Base-by-base conservation (phyloP, 1,140 invertebrate species). In the Melitaea cinxia region DNA sequence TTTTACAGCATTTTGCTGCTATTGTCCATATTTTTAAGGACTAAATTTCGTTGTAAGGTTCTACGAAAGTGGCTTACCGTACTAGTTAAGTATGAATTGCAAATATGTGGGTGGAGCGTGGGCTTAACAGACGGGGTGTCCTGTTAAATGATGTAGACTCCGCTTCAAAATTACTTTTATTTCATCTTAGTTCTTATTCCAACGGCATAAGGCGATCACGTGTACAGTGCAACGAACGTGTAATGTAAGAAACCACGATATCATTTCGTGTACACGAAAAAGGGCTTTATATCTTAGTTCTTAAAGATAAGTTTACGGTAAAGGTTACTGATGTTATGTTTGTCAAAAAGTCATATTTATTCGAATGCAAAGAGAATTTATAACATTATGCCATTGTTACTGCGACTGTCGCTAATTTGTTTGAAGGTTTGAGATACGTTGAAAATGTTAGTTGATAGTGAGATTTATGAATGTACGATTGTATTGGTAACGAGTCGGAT, bases 41-140 rank as follows among this genome's bases (percentile, higher is more conserved):
- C 9, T 17, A 30, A 7, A 50, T 0, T 65, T n/a, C 12, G 7
- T 15, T 50, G n/a, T 21, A 39, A 28, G 6, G 37, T 17, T 21
- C 30, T 54, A 12, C 33, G 7, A 42, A n/a, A 21, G 24, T 33
- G 10, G 55, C 12, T 42, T 39, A 59, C 21, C 50, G 19, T 58
- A 65, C 63, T 49, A 66, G 33, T 58, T 60, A 67, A 67, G 58
- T 67, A 67, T 61, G 65, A 67, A 67, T 67, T 61, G 57, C 65
- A 67, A 67, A 61, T 67, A 61, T 35, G 65, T 67, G 57, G 58
- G 65, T 56, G 58, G 57, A 52, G 52, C 42, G 65, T 61, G 52
- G 65, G 57, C 39, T 55, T 60, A 56, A 67, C 65, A 60, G 58
- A 67, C 57, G 42, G 39, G 65, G 57, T 65, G 65, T 67, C 58